These are phyloP conservation scores for Phalanger gymnotis DNA, from an alignment of 2,797 vertebrate genomes.

Conservation along the genomic window DNA sequence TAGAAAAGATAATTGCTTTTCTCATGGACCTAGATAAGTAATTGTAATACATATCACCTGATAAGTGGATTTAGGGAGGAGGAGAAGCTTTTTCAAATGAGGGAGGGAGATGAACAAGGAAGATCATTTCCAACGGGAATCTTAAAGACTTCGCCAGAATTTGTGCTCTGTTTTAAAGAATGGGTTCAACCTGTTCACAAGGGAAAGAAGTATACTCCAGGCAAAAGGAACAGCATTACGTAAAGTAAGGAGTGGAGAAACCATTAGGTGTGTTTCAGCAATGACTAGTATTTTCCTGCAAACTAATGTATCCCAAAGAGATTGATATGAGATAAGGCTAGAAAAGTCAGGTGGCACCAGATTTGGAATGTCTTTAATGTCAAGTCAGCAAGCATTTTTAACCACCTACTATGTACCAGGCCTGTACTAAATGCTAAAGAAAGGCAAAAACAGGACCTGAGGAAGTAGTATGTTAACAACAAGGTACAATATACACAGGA, in stretches of 20 bases:
- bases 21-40: not conserved
- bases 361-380: not conserved
- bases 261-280: not conserved
- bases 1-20: not conserved
- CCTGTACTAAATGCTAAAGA: not conserved
- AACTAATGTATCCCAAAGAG: not conserved
- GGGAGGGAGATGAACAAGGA: not conserved
- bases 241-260: not conserved
- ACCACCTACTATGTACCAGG: not conserved
- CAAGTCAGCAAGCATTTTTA: not conserved
- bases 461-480: not conserved
- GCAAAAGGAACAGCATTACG: not conserved
- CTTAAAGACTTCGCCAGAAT: not conserved
- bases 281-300: not conserved
- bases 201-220: not conserved
- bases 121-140: not conserved
- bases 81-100: not conserved
- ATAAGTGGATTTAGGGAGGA: not conserved
- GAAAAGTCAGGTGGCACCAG: not conserved
- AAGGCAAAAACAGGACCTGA: not conserved
- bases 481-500: not conserved
- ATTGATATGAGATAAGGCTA: not conserved
- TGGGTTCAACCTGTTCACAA: not conserved
- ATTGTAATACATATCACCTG: not conserved
- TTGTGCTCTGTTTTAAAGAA: not conserved